Percentiles rank a stretch among this genome's conserved stretches.
These are phyloP conservation scores for Chymomyza costata DNA, from an alignment of 1,140 invertebrate genomes.

Conservation along the genomic window DNA sequence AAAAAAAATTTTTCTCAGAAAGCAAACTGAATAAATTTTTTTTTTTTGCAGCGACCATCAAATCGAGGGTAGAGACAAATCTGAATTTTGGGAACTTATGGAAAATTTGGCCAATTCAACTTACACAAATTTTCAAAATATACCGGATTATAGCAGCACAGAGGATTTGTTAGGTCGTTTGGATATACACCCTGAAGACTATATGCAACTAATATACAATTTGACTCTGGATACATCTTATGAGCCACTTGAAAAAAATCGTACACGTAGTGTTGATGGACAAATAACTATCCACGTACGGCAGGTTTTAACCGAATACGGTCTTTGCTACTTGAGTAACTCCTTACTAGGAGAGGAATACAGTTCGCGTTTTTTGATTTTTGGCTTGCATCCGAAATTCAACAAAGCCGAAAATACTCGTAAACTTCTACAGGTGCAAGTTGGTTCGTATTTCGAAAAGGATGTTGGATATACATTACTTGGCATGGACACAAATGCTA, in stretches of 20 bases:
- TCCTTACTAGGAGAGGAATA: constrained; percentile 43
- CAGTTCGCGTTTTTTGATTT: constrained; percentile 47
- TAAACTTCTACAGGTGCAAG: constrained; percentile 14
- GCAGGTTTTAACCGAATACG: constrained; percentile 67
- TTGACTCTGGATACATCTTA: constrained; percentile 50
- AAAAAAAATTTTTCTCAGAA: too few relatives aligned
- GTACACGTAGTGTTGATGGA: constrained; percentile 43
- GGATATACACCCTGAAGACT: constrained; percentile 45
- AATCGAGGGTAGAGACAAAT: constrained; percentile 22
- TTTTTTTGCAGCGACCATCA: constrained; percentile 1
- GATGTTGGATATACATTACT: constrained; percentile 41
- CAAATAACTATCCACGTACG: constrained; percentile 34
- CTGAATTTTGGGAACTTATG: constrained; percentile 49
- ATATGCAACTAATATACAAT: constrained; percentile 70
- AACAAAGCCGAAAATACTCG: constrained; percentile 18
- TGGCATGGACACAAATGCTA: constrained; percentile 29
- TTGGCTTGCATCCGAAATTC: constrained; percentile 43
- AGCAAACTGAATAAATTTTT: too few relatives aligned
- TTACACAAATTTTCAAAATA: constrained; percentile 63
- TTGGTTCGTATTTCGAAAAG: constrained; percentile 46
- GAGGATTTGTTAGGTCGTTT: constrained; percentile 37
- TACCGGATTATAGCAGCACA: constrained; percentile 40
- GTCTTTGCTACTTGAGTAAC: constrained; percentile 64
- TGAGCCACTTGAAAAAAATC: constrained; percentile 27
- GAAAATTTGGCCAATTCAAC: constrained; percentile 71